These are phyloP conservation scores for Heterohyrax brucei DNA, from an alignment of 2,797 vertebrate genomes.

Conservation along the genomic window DNA sequence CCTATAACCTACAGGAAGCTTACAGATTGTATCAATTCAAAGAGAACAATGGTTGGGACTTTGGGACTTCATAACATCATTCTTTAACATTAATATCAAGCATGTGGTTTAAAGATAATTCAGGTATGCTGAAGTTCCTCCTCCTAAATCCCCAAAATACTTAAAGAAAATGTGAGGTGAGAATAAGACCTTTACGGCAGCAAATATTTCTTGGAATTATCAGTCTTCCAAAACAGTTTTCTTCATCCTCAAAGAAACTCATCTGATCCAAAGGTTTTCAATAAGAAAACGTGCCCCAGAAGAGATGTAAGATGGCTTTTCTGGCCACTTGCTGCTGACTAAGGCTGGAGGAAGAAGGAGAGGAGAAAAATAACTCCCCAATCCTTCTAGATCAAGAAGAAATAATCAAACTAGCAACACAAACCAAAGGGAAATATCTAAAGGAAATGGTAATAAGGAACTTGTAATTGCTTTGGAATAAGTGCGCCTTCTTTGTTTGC, in stretches of 20 bases:
- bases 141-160: background rate
- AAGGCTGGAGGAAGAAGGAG: slow-evolving; percentile 1
- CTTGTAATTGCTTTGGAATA: slow-evolving; percentile 77
- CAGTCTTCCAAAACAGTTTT: slow-evolving; percentile 1
- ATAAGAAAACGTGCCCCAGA: background rate
- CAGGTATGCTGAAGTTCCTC: background rate
- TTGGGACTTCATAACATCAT: background rate
- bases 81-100: background rate
- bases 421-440: slow-evolving; percentile 49
- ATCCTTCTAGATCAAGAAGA: slow-evolving; percentile 76
- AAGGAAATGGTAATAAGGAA: slow-evolving; percentile 54
- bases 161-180: background rate
- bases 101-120: background rate
- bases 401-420: slow-evolving; percentile 60
- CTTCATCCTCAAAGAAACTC: slow-evolving; percentile 9
- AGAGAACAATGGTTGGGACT: background rate
- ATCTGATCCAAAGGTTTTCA: background rate
- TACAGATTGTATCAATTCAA: background rate
- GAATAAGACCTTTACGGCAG: background rate
- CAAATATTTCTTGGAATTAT: slow-evolving; percentile 14
- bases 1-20: background rate
- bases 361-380: slow-evolving; percentile 27
- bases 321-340: background rate
- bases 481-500: slow-evolving; percentile 40
- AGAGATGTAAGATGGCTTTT: slow-evolving; percentile 36